Evolutionary conservation across 1,140 invertebrate genomes (phyloP).

Genomic region (Uloborus diversus): DNA sequence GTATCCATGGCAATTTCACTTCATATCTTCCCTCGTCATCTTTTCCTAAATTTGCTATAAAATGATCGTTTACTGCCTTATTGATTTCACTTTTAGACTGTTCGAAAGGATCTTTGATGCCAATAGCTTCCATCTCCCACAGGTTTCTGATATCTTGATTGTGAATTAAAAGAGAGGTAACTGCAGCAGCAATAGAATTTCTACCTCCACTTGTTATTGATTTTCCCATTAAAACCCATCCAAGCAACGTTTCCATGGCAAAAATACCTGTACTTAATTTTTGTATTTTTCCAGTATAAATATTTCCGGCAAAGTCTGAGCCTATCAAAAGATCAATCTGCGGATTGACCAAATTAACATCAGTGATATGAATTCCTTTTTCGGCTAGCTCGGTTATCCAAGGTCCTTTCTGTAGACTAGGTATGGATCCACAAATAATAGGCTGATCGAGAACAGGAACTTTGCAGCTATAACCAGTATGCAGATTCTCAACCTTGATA

Average conservation of each 20-base stretch:
- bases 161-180: conserved; percentile 6
- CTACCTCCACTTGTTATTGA: background rate
- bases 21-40: conserved; percentile 12
- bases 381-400: background rate
- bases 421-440: background rate
- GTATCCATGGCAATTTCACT: conserved; percentile 3
- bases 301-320: background rate
- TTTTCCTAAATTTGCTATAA: background rate
- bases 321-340: background rate
- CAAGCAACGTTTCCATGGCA: conserved; percentile 62
- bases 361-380: background rate
- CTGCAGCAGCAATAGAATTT: background rate
- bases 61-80: background rate
- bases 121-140: conserved; percentile 12
- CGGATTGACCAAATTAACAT: background rate
- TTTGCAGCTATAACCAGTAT: conserved; percentile 3
- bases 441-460: conserved; percentile 4
- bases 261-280: conserved; percentile 60
- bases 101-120: conserved; percentile 14
- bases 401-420: background rate
- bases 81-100: background rate
- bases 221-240: conserved; percentile 59
- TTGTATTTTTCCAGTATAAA: conserved; percentile 62
- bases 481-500: background rate
- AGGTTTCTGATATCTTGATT: conserved; percentile 3